Base-by-base conservation (phyloP, 2,888 invertebrate genomes). In the Acronicta psi region DNA sequence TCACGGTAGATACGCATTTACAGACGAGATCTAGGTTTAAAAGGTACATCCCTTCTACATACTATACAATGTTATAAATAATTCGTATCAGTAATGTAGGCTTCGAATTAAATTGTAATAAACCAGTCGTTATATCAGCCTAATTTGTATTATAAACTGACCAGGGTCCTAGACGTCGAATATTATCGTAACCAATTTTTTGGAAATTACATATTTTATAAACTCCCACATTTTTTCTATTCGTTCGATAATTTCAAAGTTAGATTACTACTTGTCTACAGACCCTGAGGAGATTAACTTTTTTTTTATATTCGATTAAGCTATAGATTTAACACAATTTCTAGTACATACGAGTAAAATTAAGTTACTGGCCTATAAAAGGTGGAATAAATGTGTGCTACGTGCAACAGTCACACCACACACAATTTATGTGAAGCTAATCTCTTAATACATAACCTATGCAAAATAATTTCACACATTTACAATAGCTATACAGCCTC, bases 361-460 rank as follows among this genome's bases (percentile, higher is more conserved):
- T 72, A 74, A 75, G 68, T 70, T 77, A 77, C 77, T 77, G 77
- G 77, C 77, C 75, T 57, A 65, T 41, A 53, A 55, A 52, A 36
- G 40, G 47, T 49, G 57, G 50, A 58, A 0, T 40, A 62, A 54
- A 58, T 25, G 16, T 37, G 44, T 55, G 43, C 10, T 36, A 41
- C 63, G 46, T 68, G 46, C 63, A 60, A 23, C 38, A 53, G 9
- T 36, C 38, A 66, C 61, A 44, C 34, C 56, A 44, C 41, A 25
- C 40, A 25, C 2, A 31, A 61, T 36, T 46, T 59, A 17, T 42
- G 45, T 64, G 37, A 68, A 73, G 56, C 67, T 70, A 60, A 60
- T 65, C n/a, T 16, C 50, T 41, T 31, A 50, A 34, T 61, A 38
- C 42, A 18, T 70, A 77, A 55, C 50, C 59, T 70, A 73, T 44